Conservation (phyloP, 2,888 invertebrate genomes). For the Archips xylosteana region DNA sequence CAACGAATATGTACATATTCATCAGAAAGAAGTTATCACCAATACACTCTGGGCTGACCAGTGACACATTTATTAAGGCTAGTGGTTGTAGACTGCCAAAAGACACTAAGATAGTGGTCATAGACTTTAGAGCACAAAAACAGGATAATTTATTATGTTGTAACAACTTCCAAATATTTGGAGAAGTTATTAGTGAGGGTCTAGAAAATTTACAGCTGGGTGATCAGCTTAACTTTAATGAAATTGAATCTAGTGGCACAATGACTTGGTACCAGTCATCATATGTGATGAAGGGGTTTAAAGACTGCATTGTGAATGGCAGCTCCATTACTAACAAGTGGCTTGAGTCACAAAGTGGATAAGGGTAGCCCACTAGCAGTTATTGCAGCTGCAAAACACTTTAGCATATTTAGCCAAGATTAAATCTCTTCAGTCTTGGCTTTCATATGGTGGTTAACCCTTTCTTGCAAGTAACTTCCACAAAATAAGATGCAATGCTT, state of each 20-base stretch:
- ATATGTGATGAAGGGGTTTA: conserved; percentile 85
- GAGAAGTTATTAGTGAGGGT: conserved; percentile 63
- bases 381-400: too few relatives aligned
- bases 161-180: conserved; percentile 72
- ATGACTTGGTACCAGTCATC: conserved; percentile 83
- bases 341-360: conserved; percentile 56
- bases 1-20: conserved; percentile 82
- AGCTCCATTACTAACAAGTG: conserved; percentile 83
- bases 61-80: conserved; percentile 68
- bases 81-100: conserved; percentile 72
- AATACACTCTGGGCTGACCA: conserved; percentile 58
- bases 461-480: too few relatives aligned
- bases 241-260: conserved; percentile 69
- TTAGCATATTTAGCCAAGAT: too few relatives aligned
- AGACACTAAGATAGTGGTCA: conserved; percentile 67
- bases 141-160: conserved; percentile 67
- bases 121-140: conserved; percentile 66
- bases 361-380: too few relatives aligned
- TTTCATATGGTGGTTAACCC: too few relatives aligned
- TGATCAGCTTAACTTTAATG: conserved; percentile 55
- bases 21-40: conserved; percentile 66
- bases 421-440: too few relatives aligned
- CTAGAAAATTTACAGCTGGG: conserved; percentile 52
- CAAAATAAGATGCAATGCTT: too few relatives aligned
- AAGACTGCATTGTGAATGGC: conserved; percentile 84